Evolutionary conservation across 2,888 invertebrate species (phyloP), one percentile per base, ranked within the genome.

Genomic region (Dorcus parallelipipedus): DNA sequence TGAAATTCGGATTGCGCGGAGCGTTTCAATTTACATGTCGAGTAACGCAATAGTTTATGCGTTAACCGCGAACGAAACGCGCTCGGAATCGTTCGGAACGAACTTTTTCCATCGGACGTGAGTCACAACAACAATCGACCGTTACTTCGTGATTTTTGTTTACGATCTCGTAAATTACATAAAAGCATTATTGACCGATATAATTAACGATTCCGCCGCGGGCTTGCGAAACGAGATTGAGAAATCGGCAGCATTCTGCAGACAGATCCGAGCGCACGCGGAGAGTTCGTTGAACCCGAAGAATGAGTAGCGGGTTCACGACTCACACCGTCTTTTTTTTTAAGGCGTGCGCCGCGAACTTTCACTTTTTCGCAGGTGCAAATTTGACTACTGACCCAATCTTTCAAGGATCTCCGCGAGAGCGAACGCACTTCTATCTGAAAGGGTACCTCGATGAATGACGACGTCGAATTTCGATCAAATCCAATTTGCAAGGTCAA

Each of bases 311-410:
- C 62, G 59, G 69, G 74, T 73, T 75, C 74, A 73, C 68, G 67
- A 74, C 74, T 72, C 75, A 68, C 60, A 68, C 60, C 57, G 54
- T 10, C 14, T 26, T 20, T 68, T 64, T 70, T 70, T 75, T 74
- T 73, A 74, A 71, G 71, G 71, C 70, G 69, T 65, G 66, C 65
- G 58, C 45, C 38, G 23, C 43, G 49, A 63, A 74, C 77, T 78
- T 78, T 78, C 77, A 77, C 76, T 78, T 78, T 76, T 75, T 77
- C 67, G 71, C 75, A 73, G 72, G 71, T 73, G 70, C 73, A 69
- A 75, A 75, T 75, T 72, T 72, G 63, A 66, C 65, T 62, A 67
- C 64, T 67, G 66, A 65, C 65, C 66, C 58, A 66, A 63, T 64
- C 63, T 64, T 54, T 53, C 53, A 61, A 59, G 55, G 52, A 53